Base-by-base conservation (phyloP, 2,113 vertebrate species). In the Oreochromis niloticus region DNA sequence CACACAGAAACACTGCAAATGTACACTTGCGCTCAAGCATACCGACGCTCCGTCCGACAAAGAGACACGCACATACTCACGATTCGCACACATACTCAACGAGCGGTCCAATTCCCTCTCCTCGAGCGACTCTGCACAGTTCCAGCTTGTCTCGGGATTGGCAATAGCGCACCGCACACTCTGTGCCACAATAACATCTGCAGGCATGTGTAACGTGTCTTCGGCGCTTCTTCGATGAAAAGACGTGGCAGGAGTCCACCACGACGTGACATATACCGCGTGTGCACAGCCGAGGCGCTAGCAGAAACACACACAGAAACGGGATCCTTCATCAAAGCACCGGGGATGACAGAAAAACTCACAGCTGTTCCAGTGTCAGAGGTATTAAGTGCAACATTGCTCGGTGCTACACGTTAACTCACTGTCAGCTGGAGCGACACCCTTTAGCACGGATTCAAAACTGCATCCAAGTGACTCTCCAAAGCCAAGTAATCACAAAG, bases 181-280 rank as follows among this genome's bases (percentile, higher is more conserved):
- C 27, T 88, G 88, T 87, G 92, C 90, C 89, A 41, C 61, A 6
- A 3, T 71, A 85, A 85, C 87, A 52, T 54, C 82, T 71, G 48
- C 54, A n/a, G 54, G 50, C 48, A 68, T 85, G 80, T 87, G 85
- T 30, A 86, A 78, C 27, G 57, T 81, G 83, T 90, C 90, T 92
- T 91, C 88, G 90, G 92, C 14, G 68, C 63, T 92, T 91, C 90
- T 91, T 92, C 59, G 56, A 90, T 82, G 83, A 82, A 59, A 79
- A 50, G 34, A 79, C 41, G 16, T 66, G 90, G 79, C 86, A 11
- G 39, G 9, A 27, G 75, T 90, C 82, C 88, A 22, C 80, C 48
- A 3, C 81, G 48, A 87, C 50, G 10, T 80, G 63, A 88, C 14
- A 9, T 41, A 22, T 7, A 56, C 75, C 32, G 73, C 7, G 9